A percentile compares a stretch with the other conserved stretches of the same genome.
Conservation (phyloP, 2,888 invertebrate species). For the Selenia dentaria region DNA sequence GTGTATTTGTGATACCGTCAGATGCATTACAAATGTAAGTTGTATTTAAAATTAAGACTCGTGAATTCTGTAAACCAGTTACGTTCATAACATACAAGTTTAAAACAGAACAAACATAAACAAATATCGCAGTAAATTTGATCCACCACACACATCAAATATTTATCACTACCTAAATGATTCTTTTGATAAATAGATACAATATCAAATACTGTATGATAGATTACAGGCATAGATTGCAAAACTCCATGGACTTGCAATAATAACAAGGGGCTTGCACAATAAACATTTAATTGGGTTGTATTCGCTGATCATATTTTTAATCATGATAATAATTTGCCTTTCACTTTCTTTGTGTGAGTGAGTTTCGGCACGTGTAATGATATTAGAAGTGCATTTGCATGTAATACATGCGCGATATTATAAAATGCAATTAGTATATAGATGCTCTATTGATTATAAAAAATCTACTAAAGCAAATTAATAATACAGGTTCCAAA, state of each 20-base stretch:
- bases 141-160: conserved; percentile 4
- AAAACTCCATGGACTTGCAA: conserved; percentile 64
- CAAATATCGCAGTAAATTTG: neutral
- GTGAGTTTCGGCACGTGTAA: conserved; percentile 44
- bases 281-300: conserved; percentile 75
- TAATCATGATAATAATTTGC: conserved; percentile 63
- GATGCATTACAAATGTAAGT: too few species aligned
- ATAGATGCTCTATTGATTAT: too few species aligned
- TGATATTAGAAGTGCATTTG: conserved; percentile 15
- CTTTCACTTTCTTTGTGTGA: conserved; percentile 74
- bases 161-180: conserved; percentile 43
- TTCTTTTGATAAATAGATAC: conserved; percentile 65
- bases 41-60: too few species aligned
- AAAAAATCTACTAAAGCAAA: too few species aligned
- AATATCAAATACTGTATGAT: conserved; percentile 62
- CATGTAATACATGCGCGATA: conserved; percentile 9
- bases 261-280: conserved; percentile 64
- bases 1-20: too few species aligned
- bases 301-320: conserved; percentile 70
- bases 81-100: too few species aligned
- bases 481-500: too few species aligned
- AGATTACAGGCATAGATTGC: conserved; percentile 62
- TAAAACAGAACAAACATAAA: too few species aligned
- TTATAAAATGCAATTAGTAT: neutral
- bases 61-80: too few species aligned